A percentile compares a stretch with the other conserved stretches of the same genome.
Evolutionary conservation across 2,113 vertebrate genomes (phyloP).

Genomic region (Lepidiolamprologus cunningtoni): DNA sequence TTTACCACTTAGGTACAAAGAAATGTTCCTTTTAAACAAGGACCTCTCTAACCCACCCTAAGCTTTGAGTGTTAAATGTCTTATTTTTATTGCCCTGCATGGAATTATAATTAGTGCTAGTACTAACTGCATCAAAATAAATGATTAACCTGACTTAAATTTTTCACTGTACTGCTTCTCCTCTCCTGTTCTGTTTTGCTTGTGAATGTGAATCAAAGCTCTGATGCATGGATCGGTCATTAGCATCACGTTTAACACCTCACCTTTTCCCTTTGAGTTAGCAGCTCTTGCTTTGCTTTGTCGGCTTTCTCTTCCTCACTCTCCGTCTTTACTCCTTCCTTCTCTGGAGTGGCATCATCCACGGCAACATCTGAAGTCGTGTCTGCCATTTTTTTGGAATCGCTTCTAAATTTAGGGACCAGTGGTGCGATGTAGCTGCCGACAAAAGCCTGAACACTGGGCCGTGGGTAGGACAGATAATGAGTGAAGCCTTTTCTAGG

Average conservation of each 20-base stretch:
- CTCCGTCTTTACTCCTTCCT: not conserved
- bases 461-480: constrained; percentile 84
- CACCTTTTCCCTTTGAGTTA: constrained; percentile 88
- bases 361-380: not conserved
- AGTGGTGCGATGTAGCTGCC: constrained; percentile 87
- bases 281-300: constrained; percentile 69
- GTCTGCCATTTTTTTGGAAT: constrained; percentile 66
- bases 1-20: not conserved
- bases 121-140: not conserved
- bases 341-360: constrained; percentile 10
- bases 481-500: constrained; percentile 83
- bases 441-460: constrained; percentile 89
- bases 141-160: not conserved
- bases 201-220: not conserved
- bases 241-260: not conserved
- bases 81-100: not conserved
- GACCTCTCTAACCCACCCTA: not conserved
- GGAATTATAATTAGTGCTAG: not conserved
- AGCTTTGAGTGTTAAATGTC: accelerated
- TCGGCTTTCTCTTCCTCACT: constrained; percentile 45
- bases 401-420: constrained; percentile 82
- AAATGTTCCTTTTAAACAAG: not conserved
- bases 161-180: not conserved
- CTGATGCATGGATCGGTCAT: not conserved
- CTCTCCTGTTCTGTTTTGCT: not conserved